Conservation (phyloP, 2,797 vertebrate genomes). For the Pseudomugil tenellus region DNA sequence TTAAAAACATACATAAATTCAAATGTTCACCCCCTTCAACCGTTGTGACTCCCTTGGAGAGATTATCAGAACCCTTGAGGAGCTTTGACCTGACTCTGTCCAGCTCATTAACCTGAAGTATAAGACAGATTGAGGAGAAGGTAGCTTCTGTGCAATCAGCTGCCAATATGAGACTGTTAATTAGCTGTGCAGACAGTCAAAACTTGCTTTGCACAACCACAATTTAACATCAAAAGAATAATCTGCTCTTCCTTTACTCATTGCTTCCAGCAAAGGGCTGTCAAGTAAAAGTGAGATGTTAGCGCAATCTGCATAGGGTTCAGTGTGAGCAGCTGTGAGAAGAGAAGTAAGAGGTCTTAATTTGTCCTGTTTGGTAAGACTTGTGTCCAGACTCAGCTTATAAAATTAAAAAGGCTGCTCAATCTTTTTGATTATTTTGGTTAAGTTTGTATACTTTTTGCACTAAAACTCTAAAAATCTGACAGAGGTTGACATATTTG, state of each 20-base stretch:
- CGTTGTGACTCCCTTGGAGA: conserved; percentile 5
- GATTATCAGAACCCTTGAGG: conserved; percentile 29
- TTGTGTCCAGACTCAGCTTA: not conserved
- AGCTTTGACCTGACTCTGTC: conserved; percentile 20
- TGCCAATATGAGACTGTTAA: conserved; percentile 35
- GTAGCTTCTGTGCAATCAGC: conserved; percentile 38
- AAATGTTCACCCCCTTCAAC: not conserved
- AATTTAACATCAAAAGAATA: conserved; percentile 56
- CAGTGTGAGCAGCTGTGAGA: conserved; percentile 49
- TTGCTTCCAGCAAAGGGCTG: conserved; percentile 41
- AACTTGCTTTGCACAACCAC: not conserved
- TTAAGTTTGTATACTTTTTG: not conserved
- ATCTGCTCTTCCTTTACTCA: conserved; percentile 47
- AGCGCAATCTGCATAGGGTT: conserved; percentile 5
- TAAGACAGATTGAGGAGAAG: conserved; percentile 9
- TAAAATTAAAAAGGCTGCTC: not conserved
- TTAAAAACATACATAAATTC: not conserved
- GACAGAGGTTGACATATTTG: not conserved
- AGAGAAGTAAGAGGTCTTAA: conserved; percentile 6
- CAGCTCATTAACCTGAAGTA: conserved; percentile 15
- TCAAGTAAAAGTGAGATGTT: conserved; percentile 32
- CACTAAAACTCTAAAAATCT: not conserved
- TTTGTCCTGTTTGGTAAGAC: conserved; percentile 1
- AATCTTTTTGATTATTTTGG: not conserved
- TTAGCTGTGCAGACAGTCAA: conserved; percentile 24